Evolutionary conservation across 2,113 vertebrate genomes (phyloP), one percentile per base, ranked within the genome.

Genomic region (Bagarius yarrelli): DNA sequence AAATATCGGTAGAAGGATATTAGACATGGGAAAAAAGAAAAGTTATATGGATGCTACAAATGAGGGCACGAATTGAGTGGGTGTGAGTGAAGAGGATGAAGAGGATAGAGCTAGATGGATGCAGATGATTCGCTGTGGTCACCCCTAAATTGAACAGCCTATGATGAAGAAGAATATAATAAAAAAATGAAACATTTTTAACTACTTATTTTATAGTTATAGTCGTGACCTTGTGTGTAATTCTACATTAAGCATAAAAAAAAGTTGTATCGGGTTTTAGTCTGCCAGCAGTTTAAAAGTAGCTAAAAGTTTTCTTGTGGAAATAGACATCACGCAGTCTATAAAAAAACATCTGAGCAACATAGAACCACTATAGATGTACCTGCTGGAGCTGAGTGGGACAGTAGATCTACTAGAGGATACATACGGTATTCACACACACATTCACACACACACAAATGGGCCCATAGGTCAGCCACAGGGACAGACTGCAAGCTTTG

Each of bases 281-380:
- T 32, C 40, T 50, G 13, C 13, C n/a, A 53, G 15, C 1, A 18
- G 34, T 94, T 92, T 93, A 90, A 91, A 92, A 92, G 90, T 92
- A 94, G 94, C 36, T 40, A 40, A 40, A 93, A 94, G 93, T 93
- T 93, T 92, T 90, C 87, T 92, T 93, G 34, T 92, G 91, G 93
- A 92, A 92, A 94, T 92, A 95, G 94, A 95, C 94, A 95, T 95
- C 93, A 94, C 94, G 93, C 93, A 93, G 93, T 94, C 94, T 94
- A 93, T 94, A 94, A 94, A 93, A 91, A 93, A 66, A 88, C 3
- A 6, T 6, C 93, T 94, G 94, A 94, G 94, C 94, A 95, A 95
- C 94, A 93, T 92, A 88, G 91, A 92, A 92, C 91, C 91, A 84
- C 92, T 91, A 92, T 92, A 91, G 91, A 92, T 91, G 91, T 89